Evolutionary conservation across 1,140 invertebrate species (phyloP), one percentile per base, ranked within the genome.

Genomic region (Drosophila nigromelanica): DNA sequence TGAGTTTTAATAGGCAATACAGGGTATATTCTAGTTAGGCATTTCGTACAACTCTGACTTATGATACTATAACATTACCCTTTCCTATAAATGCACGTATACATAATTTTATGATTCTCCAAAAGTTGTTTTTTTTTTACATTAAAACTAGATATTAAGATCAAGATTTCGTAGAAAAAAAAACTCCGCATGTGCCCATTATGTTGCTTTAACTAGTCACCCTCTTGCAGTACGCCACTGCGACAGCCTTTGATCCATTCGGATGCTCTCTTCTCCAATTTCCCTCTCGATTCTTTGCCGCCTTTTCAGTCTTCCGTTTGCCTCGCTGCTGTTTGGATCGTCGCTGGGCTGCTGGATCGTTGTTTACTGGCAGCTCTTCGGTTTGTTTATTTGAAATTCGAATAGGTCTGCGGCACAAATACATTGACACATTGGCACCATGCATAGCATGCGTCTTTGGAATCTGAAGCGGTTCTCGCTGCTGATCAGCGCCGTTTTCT

Each of bases 311-410:
- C 58, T 43, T 45, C 37, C 54, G 24, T 33, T 45, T 42, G 59
- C 45, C 42, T 58, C 40, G 50, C 30, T 68, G 52, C 42, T 27
- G 68, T 76, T 47, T 43, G 48, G 62, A 40, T 33, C 73, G 48
- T 18, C 11, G 45, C 5, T 27, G 33, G 11, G 18, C 40, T 54
- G 71, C 64, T 50, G 35, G 54, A 60, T 7, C 5, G 48, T 73
- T 67, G 70, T 73, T 68, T 68, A 60, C 33, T 24, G n/a, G 4
- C 39, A 0, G 24, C 10, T 8, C 12, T 66, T 30, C 11, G 21
- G 14, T 78, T 66, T 89, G 78, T 89, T 87, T 82, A 82, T 76
- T 82, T 82, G 21, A 89, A 87, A 78, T 78, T 87, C 60, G 18
- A 78, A 78, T 63, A 58, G 52, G 43, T 21, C 18, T 55, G 48